Conservation (phyloP, 2,113 vertebrate genomes). For the pig (Sus scrofa) region DNA sequence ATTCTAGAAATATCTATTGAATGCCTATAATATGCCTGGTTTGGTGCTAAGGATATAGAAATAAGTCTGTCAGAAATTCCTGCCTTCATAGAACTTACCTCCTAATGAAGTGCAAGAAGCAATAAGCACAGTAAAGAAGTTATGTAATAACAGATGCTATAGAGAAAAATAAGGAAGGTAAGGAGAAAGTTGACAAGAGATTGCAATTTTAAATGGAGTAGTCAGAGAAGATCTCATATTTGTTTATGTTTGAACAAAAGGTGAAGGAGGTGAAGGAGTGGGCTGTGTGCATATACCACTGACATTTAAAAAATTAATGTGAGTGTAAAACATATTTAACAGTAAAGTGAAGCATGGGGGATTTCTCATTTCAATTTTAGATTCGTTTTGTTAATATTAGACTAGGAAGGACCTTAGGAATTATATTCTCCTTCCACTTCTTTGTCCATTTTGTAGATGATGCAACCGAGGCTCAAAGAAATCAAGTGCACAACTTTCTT, state of each 20-base stretch:
- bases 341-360: neutral
- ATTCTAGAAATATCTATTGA: neutral
- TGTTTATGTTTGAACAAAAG: neutral
- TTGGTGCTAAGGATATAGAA: neutral
- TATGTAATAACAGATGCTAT: neutral
- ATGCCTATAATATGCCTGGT: neutral
- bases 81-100: neutral
- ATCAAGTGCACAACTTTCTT: neutral
- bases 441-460: neutral
- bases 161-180: neutral
- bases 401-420: neutral
- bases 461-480: neutral
- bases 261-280: neutral
- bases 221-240: neutral
- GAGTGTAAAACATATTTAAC: neutral
- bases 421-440: neutral
- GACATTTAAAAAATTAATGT: neutral
- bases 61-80: neutral
- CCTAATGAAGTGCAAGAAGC: neutral
- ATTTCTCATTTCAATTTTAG: neutral
- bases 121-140: neutral
- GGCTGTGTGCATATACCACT: rapidly evolving
- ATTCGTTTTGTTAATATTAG: neutral
- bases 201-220: neutral
- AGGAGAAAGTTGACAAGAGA: neutral